Evolutionary conservation across 2,113 vertebrate genomes (phyloP), one percentile per base, ranked within the genome.

Genomic region (Sterrhoptilus dennistouni): DNA sequence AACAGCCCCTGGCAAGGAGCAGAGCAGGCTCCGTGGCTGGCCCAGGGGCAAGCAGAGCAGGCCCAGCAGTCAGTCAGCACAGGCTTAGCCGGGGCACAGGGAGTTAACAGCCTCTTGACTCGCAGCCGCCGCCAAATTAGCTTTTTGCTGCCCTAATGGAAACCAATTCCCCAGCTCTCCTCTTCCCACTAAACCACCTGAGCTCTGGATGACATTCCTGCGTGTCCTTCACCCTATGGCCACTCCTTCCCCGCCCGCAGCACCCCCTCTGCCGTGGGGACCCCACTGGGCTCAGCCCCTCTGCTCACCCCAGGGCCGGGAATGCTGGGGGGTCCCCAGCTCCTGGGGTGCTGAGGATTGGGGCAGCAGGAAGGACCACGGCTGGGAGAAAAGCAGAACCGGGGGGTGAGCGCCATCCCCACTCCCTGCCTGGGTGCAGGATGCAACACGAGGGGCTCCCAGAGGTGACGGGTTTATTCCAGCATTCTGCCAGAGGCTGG

Each of bases 131-230:
- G 57, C 94, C 92, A 93, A 93, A 97, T 93, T 49, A 94, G 94
- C 90, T 93, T 90, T 95, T 86, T 78, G 95, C 89, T 96, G 89
- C 72, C 76, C 77, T 96, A 93, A 96, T 92, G 96, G 95, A 95
- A 96, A 96, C 50, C 93, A 83, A 92, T 93, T 95, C 93, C 89
- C 90, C 83, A 85, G 89, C 80, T 78, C 86, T 84, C 84, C 5
- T 14, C 78, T 87, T 83, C 82, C 82, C 79, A 59, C 83, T 27
- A 59, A 83, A 83, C n/a, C 8, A 7, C 56, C 60, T 5, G 12
- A 42, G 84, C 72, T 28, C 83, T 19, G 54, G 91, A 63, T 82
- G 89, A 79, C 94, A 91, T 87, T 91, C 65, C 65, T 42, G 47
- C 2, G 1, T 5, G 71, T 93, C 92, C 87, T 95, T 89, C 86